phyloP scores from a whole-genome alignment of 2,797 vertebrate species.

The Nyctalus aviator region DNA sequence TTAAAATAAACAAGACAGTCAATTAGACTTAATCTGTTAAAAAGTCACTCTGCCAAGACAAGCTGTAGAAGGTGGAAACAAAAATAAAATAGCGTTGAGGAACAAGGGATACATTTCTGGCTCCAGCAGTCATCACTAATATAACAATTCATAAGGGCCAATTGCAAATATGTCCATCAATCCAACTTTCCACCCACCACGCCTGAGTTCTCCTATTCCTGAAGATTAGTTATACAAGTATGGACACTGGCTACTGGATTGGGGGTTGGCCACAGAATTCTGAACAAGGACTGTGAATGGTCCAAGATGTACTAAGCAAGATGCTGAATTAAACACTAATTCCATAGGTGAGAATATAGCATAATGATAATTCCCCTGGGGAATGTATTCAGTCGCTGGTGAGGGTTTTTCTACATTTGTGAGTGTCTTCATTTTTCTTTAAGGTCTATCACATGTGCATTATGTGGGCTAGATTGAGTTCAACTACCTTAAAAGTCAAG shows the following conservation, averaged over 20 bases:
- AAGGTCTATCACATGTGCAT: not conserved
- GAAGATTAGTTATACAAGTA: not conserved
- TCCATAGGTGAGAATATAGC: not conserved
- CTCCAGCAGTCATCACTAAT: not conserved
- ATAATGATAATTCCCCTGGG: not conserved
- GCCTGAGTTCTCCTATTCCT: not conserved
- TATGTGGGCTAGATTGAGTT: not conserved
- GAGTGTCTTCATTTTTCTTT: not conserved
- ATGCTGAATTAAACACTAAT: not conserved
- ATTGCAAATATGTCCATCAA: not conserved
- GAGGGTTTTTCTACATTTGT: not conserved
- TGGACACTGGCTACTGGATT: not conserved
- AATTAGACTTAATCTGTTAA: slow-evolving; percentile 64
- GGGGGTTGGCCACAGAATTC: not conserved
- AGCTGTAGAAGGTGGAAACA: slow-evolving; percentile 38
- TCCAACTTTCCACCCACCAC: no score
- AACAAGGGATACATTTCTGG: not conserved
- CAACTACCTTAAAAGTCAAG: not conserved
- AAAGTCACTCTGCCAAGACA: slow-evolving; percentile 43
- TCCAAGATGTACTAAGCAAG: not conserved
- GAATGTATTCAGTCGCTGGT: not conserved
- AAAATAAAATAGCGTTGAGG: slow-evolving; percentile 3
- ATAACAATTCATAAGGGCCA: not conserved
- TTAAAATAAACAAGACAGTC: slow-evolving; percentile 56
- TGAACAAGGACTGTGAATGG: not conserved